Evolutionary conservation across 2,797 vertebrate genomes (phyloP), one percentile per base, ranked within the genome.

Genomic region (Periophthalmus magnuspinnatus): DNA sequence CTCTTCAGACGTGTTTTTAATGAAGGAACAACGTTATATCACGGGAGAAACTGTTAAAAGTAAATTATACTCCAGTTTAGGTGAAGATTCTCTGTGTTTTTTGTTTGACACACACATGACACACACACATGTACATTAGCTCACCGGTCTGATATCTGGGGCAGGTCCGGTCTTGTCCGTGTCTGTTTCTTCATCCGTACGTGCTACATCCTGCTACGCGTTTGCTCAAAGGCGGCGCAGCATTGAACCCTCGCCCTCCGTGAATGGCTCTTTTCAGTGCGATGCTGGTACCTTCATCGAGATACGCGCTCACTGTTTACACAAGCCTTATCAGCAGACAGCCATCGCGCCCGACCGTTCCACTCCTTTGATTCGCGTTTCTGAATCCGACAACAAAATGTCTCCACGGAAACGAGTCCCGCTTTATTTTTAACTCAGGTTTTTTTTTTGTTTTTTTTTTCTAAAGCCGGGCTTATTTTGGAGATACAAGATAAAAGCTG

Each of bases 241-340:
- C 81, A 75, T 74, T 82, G 76, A 78, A 87, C 72, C 82, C 59
- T 38, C 34, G 65, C 60, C 64, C 48, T 48, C 68, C 72, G 77
- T 69, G 69, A 60, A 72, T 72, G 73, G 63, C 76, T 70, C 72
- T 77, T 52, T 80, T 67, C 73, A 72, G 16, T 6, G 38, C 66
- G 24, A 88, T 90, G 86, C 84, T 78, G 90, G 87, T 89, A 84
- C 88, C 90, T 80, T 83, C 84, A 88, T 86, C 83, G 77, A 81
- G 85, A 88, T 74, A 82, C 79, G 80, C 72, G 71, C 75, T 60
- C 66, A 67, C 75, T 86, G 87, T 87, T 88, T 86, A 86, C 82
- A 83, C 68, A 88, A 76, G 82, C 63, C 79, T 88, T 87, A 89
- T 91, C 87, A 85, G 19, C 71, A 74, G 72, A 73, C 64, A 45